A percentile compares a stretch with the other conserved stretches of the same genome.
Conservation (phyloP, 2,113 vertebrate species). For the Verasper variegatus region DNA sequence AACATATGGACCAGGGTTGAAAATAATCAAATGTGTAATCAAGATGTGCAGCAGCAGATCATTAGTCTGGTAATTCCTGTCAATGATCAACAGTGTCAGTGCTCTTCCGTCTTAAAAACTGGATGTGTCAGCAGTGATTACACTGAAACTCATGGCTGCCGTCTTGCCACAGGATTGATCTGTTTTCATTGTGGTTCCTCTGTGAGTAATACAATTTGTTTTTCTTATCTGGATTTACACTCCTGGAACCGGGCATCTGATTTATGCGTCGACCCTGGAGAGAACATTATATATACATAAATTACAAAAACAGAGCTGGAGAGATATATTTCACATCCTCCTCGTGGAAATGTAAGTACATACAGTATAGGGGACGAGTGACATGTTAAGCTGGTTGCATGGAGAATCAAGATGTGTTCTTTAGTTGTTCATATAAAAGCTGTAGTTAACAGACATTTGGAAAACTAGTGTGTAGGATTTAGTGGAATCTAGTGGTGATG, state of each 20-base stretch:
- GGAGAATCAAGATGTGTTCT: no score
- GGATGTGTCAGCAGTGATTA: neutral
- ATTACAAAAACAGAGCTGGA: slow-evolving; percentile 47
- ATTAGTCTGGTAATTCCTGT: neutral
- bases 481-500: no score
- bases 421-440: no score
- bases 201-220: slow-evolving; percentile 25
- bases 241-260: slow-evolving; percentile 26
- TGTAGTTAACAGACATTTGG: neutral
- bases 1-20: neutral
- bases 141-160: neutral
- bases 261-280: slow-evolving; percentile 38
- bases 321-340: slow-evolving; percentile 25
- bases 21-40: neutral
- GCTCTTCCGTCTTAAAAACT: neutral
- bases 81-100: neutral
- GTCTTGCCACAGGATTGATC: neutral
- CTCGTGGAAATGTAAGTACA: slow-evolving; percentile 6
- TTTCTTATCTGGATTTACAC: slow-evolving; percentile 50
- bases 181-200: slow-evolving; percentile 22
- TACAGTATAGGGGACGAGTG: slow-evolving; percentile 9
- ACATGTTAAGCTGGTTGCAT: neutral
- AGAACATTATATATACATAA: slow-evolving; percentile 6
- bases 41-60: neutral
- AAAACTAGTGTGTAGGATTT: no score